Percentiles rank a stretch among this genome's conserved stretches.
Evolutionary conservation across 2,888 invertebrate genomes (phyloP).

Genomic region (Cerastis rubricosa): DNA sequence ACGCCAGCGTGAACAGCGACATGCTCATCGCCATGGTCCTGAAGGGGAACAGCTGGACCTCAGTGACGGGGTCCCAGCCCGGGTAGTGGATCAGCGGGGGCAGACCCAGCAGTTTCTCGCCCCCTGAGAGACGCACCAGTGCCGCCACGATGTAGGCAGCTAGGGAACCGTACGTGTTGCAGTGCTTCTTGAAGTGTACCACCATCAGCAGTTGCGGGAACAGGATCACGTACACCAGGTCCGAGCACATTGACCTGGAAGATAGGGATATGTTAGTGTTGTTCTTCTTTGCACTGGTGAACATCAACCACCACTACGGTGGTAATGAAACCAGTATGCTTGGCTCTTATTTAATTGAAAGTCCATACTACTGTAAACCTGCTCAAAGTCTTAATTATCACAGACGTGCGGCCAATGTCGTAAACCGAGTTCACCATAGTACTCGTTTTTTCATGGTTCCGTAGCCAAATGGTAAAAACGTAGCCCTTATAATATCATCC

Average conservation of each 20-base stretch:
- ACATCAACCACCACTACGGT: neutral
- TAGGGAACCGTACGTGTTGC: slow-evolving; percentile 99
- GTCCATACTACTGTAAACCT: neutral
- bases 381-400: neutral
- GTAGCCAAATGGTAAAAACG: neutral
- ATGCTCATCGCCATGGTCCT: slow-evolving; percentile 98
- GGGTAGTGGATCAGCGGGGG: slow-evolving; percentile 97
- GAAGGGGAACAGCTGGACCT: slow-evolving; percentile 98
- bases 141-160: slow-evolving; percentile 96
- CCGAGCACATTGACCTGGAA: slow-evolving; percentile 98
- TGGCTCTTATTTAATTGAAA: neutral
- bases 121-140: slow-evolving; percentile 95
- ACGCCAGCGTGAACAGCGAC: slow-evolving; percentile 95
- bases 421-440: neutral
- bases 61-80: slow-evolving; percentile 94
- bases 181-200: slow-evolving; percentile 97
- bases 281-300: neutral
- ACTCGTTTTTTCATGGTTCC: neutral
- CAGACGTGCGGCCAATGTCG: neutral
- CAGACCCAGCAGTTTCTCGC: slow-evolving; percentile 96
- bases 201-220: slow-evolving; percentile 99
- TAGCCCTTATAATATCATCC: neutral
- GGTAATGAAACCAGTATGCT: neutral
- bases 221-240: slow-evolving; percentile 99
- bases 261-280: neutral